Evolutionary conservation across 2,888 invertebrate species (phyloP).

Genomic region (Marronus borbonicus): DNA sequence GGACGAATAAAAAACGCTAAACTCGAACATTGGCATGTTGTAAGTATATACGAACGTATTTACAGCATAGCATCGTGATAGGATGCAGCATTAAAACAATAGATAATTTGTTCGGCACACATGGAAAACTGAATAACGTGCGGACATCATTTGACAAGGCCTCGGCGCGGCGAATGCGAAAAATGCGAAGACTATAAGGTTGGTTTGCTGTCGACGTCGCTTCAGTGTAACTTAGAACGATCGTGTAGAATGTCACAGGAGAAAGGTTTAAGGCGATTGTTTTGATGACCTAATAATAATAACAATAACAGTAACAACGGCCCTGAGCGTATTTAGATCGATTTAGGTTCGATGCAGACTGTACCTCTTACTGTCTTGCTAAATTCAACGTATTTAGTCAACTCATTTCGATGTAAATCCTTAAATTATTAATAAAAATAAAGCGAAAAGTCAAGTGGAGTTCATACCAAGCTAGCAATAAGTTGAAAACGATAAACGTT

Average conservation of each 20-base stretch:
- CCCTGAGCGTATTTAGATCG: background rate
- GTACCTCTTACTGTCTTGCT: too few species aligned
- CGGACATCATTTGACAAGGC: slow-evolving; percentile 46
- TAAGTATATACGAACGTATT: background rate
- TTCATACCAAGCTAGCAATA: too few species aligned
- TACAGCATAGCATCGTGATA: slow-evolving; percentile 57
- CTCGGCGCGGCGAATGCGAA: slow-evolving; percentile 12
- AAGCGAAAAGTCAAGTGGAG: too few species aligned
- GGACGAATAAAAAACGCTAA: background rate
- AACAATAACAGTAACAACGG: background rate
- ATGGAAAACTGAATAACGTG: slow-evolving; percentile 53
- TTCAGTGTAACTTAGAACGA: background rate
- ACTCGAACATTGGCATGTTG: slow-evolving; percentile 10
- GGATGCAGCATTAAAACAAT: slow-evolving; percentile 59
- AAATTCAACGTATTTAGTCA: too few species aligned
- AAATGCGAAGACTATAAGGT: background rate
- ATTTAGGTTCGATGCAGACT: background rate
- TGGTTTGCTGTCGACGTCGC: background rate
- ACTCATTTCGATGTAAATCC: too few species aligned
- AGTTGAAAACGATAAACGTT: too few species aligned
- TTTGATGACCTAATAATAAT: slow-evolving; percentile 17
- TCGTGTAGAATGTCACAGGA: slow-evolving; percentile 1
- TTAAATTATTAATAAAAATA: too few species aligned
- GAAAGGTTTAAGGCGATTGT: slow-evolving; percentile 5
- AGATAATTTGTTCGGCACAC: slow-evolving; percentile 58